Base-by-base conservation (phyloP, 1,140 invertebrate genomes). In the Drosophila nasuta region DNA sequence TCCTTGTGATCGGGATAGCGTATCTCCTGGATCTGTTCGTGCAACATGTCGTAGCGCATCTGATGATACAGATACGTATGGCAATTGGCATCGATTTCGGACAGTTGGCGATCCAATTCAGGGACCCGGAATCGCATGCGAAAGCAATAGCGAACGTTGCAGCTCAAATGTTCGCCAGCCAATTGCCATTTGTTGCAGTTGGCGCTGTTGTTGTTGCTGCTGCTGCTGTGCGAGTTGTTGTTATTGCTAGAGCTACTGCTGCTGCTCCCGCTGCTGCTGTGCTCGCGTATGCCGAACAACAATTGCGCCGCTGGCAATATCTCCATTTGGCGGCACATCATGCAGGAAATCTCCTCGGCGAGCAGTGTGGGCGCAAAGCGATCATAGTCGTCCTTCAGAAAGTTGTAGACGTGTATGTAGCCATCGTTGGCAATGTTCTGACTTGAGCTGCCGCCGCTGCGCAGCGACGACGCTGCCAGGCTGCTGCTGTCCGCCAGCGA, bases 51-150 rank as follows among this genome's bases (percentile, higher is more conserved):
- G 85, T 94, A 94, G 41, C 96, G 93, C 33, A 95, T 96, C 95
- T 98, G 97, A 92, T 96, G 95, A 92, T 97, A 98, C 91, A 96
- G 96, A 93, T 97, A 98, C 81, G 97, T 94, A 86, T 97, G 97
- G 10, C 97, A 96, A 58, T 94, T 94, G 20, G 92, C 76, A 93
- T 98, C 97, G 41, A 96, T 93, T 62, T 94, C 94, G 70, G 95
- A 95, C 11, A 98, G 92, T 35, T 91, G 91, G 62, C 94, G 93
- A 33, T 94, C 93, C 48, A 97, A 86, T 5, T 89, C 73, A 1
- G 92, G 93, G 17, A 96, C 95, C 92, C 96, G 97, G 82, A 96
- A 97, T 71, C 97, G 94, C 70, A 98, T 94, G 60, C 96, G 94
- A 80, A 97, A 96, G 68, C 96, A 96, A 80, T 96, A 95, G 77